Evolutionary conservation across 2,888 invertebrate species (phyloP).

Genomic region (Epinotia nisella): DNA sequence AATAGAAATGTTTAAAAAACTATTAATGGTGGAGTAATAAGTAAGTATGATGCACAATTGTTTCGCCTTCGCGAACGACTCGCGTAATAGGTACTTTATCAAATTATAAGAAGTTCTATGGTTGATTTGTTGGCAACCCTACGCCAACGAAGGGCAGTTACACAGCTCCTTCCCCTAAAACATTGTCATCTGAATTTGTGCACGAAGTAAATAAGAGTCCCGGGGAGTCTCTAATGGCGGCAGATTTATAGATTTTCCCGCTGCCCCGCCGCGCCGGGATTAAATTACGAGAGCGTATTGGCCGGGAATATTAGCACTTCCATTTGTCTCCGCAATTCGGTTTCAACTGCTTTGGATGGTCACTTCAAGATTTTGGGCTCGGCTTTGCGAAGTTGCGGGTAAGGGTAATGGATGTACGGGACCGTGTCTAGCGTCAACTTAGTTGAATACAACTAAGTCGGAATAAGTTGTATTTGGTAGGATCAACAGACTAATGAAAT

Average conservation of each 20-base stretch:
- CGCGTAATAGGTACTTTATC: neutral
- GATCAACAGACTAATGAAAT: neutral
- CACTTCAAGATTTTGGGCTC: conserved; percentile 56
- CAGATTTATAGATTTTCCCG: conserved; percentile 85
- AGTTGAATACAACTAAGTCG: neutral
- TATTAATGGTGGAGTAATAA: too few species aligned
- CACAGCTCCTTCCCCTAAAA: conserved; percentile 83
- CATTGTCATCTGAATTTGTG: conserved; percentile 85
- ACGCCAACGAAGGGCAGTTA: conserved; percentile 71
- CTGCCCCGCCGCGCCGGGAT: conserved; percentile 80
- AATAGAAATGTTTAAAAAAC: too few species aligned
- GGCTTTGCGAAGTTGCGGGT: neutral
- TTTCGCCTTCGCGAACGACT: neutral
- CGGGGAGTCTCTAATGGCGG: conserved; percentile 84
- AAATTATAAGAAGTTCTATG: neutral
- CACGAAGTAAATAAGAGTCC: conserved; percentile 84
- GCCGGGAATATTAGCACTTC: conserved; percentile 81
- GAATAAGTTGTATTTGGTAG: neutral
- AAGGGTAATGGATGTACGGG: neutral
- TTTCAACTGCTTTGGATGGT: conserved; percentile 71
- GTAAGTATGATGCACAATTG: neutral
- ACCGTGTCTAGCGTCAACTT: neutral
- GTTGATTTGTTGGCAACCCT: conserved; percentile 64
- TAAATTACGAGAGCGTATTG: conserved; percentile 83
- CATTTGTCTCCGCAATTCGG: conserved; percentile 76